Percentiles rank a stretch among this genome's conserved stretches.
phyloP scores from a whole-genome alignment of 2,797 vertebrate species.

The Gallinago stenura region DNA sequence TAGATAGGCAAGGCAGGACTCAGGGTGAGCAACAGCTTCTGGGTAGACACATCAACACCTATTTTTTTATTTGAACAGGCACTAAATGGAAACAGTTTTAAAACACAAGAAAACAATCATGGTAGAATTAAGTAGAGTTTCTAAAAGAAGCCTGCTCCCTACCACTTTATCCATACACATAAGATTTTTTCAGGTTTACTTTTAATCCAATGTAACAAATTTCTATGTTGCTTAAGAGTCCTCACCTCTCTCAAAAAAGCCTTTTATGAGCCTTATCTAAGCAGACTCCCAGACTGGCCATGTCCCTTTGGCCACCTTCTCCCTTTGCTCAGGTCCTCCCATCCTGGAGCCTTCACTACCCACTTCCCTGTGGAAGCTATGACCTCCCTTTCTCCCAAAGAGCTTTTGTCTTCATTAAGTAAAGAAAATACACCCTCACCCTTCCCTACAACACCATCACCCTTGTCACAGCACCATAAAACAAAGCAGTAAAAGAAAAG shows the following conservation, averaged over 20 bases:
- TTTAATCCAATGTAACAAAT: neutral
- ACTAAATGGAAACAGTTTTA: neutral
- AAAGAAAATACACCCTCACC: rapidly evolving
- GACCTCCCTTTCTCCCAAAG: neutral
- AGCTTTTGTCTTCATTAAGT: rapidly evolving
- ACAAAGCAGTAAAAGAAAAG: rapidly evolving
- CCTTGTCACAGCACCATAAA: neutral
- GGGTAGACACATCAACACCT: neutral
- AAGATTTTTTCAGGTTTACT: neutral
- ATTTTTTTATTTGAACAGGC: neutral
- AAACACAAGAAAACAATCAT: neutral
- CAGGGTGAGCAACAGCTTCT: neutral
- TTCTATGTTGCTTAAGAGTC: rapidly evolving
- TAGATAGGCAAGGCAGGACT: rapidly evolving
- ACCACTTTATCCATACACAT: rapidly evolving
- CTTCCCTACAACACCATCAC: rapidly evolving
- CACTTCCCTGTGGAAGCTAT: rapidly evolving
- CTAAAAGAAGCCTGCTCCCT: neutral
- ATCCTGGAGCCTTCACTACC: neutral
- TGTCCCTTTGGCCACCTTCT: rapidly evolving
- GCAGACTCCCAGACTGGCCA: neutral
- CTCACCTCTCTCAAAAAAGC: rapidly evolving
- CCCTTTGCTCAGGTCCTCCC: neutral
- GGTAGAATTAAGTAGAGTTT: neutral
- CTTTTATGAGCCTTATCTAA: neutral